Base-by-base conservation (phyloP, 2,888 invertebrate species). In the Erebia aethiops region DNA sequence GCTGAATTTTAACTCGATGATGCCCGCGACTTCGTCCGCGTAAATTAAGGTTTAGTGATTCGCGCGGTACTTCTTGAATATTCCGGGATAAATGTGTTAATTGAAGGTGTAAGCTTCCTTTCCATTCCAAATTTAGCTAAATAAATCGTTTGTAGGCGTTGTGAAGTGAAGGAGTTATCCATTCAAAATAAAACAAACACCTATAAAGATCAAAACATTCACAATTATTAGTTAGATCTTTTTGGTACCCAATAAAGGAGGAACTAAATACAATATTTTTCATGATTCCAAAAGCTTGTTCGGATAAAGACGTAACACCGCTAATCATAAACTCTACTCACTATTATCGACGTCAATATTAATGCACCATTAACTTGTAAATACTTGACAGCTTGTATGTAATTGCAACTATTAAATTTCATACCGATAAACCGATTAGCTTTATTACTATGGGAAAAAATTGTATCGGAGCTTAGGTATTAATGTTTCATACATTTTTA, bases 331-430 rank as follows among this genome's bases (percentile, higher is more conserved):
- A 46, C 49, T 62, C 21, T n/a, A n/a, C n/a, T 56, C 54, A 61
- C 26, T 26, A 26, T 66, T 73, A 73, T 65, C 58, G 61, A 71
- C 67, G 71, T 73, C 61, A 71, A 73, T 73, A 73, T 73, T 73
- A 68, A 71, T 71, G 67, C 49, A 43, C 43, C 64, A 41, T 14
- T 35, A 43, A 35, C 57, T 64, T 58, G 63, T 70, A 67, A 71
- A 66, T 73, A 68, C 74, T 64, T 68, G 65, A 63, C 67, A 58
- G 69, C 71, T 71, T 60, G 60, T 69, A 69, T 64, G 54, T 74
- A 68, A 75, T 74, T 70, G 52, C 64, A 71, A 54, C 56, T 66
- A 73, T 73, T 63, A 71, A 73, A 71, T 73, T 68, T 71, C 68
- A 73, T 73, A 62, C 73, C 68, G 62, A 71, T 71, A 71, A 71